Percentiles rank a stretch among this genome's conserved stretches.
Conservation (phyloP, 1,140 invertebrate species). For the Whitmania pigra region DNA sequence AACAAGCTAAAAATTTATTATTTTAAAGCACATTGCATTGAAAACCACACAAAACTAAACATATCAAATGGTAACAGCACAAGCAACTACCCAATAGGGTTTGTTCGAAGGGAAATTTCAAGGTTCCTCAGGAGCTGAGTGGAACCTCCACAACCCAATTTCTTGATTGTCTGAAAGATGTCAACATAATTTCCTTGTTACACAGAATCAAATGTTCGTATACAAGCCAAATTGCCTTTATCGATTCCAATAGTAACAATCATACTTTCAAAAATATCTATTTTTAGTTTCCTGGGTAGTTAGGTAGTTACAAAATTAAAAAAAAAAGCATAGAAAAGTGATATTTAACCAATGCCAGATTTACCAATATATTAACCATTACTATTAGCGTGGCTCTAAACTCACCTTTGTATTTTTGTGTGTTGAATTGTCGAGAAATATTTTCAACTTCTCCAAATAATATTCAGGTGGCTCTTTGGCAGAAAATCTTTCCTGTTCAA, state of each 20-base stretch:
- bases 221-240: too few relatives aligned
- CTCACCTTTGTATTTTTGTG: slow-evolving; percentile 78
- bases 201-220: too few relatives aligned
- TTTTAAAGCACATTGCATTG: too few relatives aligned
- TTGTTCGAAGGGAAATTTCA: slow-evolving; percentile 93
- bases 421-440: slow-evolving; percentile 86
- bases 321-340: neutral
- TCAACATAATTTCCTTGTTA: too few relatives aligned
- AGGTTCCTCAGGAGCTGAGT: slow-evolving; percentile 93
- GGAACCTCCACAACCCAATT: slow-evolving; percentile 88
- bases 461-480: slow-evolving; percentile 91
- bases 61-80: too few relatives aligned
- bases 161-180: slow-evolving; percentile 49
- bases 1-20: too few relatives aligned
- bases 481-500: slow-evolving; percentile 75
- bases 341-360: neutral
- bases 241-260: neutral
- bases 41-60: too few relatives aligned
- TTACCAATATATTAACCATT: too few relatives aligned
- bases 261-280: neutral
- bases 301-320: neutral
- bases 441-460: slow-evolving; percentile 81
- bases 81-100: slow-evolving; percentile 80
- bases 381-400: neutral
- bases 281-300: neutral